Percentiles rank a stretch among this genome's conserved stretches.
These are phyloP conservation scores for Megalops atlanticus DNA, from an alignment of 2,113 vertebrate genomes.

Conservation along the genomic window DNA sequence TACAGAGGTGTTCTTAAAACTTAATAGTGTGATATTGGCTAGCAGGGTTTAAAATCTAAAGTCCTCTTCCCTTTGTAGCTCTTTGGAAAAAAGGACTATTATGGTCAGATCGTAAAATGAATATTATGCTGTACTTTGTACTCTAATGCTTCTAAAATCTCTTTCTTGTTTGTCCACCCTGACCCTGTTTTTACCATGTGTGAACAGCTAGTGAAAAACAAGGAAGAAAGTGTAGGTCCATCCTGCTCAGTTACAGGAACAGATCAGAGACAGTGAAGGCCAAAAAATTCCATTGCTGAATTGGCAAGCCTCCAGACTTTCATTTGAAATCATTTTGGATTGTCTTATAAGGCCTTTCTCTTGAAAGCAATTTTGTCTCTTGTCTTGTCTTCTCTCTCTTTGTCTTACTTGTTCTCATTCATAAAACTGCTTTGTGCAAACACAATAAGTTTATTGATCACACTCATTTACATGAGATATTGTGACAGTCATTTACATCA, in stretches of 20 bases:
- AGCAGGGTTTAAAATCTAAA: not conserved
- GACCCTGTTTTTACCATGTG: not conserved
- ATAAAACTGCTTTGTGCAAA: not conserved
- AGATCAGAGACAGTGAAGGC: not conserved
- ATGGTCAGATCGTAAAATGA: too few relatives aligned
- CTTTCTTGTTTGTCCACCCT: not conserved
- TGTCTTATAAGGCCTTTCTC: not conserved
- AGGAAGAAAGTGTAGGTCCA: not conserved
- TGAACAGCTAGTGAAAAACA: not conserved
- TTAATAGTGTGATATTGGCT: not conserved
- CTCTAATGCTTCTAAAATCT: not conserved
- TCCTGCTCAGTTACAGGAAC: not conserved
- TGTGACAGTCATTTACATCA: not conserved
- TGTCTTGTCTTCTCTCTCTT: too few relatives aligned
- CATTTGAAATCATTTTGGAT: too few relatives aligned
- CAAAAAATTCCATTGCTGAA: not conserved
- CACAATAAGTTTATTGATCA: not conserved
- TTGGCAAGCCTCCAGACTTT: not conserved
- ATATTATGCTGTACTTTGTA: not conserved
- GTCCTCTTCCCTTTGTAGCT: not conserved
- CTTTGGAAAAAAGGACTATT: not conserved
- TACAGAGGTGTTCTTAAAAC: too few relatives aligned
- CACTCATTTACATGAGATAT: not conserved
- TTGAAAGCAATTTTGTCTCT: not conserved
- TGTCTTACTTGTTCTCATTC: not conserved